phyloP scores from a whole-genome alignment of 2,888 invertebrate species.

The Melanargia galathea region DNA sequence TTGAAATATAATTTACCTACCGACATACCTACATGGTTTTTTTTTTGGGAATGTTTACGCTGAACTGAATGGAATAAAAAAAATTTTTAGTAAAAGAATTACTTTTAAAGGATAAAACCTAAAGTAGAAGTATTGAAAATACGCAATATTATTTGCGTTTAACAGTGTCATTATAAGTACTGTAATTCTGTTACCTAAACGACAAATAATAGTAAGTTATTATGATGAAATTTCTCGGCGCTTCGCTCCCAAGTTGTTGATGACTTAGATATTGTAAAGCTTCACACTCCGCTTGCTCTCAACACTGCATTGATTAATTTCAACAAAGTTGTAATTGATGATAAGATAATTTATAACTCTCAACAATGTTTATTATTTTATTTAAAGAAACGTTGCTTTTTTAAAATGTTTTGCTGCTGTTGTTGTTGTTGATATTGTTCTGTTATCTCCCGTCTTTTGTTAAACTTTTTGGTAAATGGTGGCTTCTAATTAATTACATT shows the following conservation, averaged over 20 bases:
- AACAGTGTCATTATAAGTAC: neutral
- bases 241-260: slow-evolving; percentile 25
- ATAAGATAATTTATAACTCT: slow-evolving; percentile 6
- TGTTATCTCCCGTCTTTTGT: neutral
- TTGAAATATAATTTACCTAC: neutral
- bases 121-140: no score
- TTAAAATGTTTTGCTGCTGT: neutral
- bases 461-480: neutral
- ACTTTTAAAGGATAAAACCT: no score
- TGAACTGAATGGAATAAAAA: no score
- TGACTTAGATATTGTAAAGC: slow-evolving; percentile 32
- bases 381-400: neutral
- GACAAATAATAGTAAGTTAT: slow-evolving; percentile 31
- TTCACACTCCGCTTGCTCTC: slow-evolving; percentile 23
- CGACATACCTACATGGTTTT: no score
- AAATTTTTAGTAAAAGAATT: no score
- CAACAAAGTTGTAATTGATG: slow-evolving; percentile 13
- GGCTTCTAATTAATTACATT: neutral
- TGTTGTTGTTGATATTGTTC: no score
- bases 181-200: slow-evolving; percentile 24
- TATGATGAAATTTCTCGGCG: slow-evolving; percentile 30
- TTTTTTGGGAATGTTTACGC: no score
- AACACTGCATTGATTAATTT: slow-evolving; percentile 29
- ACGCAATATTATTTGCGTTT: no score
- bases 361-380: slow-evolving; percentile 8